Evolutionary conservation across 2,113 vertebrate species (phyloP).

Genomic region (Leptodactylus fuscus): DNA sequence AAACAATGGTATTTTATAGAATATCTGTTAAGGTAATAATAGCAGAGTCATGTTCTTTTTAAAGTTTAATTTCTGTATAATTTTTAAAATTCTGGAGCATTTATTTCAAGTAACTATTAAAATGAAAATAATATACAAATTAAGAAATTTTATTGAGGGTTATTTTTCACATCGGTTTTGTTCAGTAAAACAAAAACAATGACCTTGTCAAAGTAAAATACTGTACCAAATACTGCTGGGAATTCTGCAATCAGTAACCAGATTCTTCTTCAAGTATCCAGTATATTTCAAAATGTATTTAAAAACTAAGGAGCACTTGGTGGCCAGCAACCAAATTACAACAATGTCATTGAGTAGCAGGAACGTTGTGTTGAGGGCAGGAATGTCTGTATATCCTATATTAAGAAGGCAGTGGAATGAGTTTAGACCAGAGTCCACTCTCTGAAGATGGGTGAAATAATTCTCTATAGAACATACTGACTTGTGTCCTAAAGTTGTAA

Average conservation of each 20-base stretch:
- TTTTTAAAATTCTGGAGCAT: constrained; percentile 61
- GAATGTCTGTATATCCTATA: constrained; percentile 65
- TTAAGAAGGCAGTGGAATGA: constrained; percentile 73
- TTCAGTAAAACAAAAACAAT: constrained; percentile 42
- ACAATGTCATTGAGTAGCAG: constrained; percentile 67
- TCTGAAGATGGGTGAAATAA: constrained; percentile 60
- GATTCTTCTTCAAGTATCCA: constrained; percentile 74
- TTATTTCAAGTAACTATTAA: constrained; percentile 53
- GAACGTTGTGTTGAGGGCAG: constrained; percentile 64
- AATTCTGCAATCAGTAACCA: constrained; percentile 66
- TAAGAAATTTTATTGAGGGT: constrained; percentile 6
- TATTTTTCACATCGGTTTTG: constrained; percentile 60
- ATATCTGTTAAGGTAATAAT: constrained; percentile 17
- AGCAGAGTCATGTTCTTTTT: not conserved
- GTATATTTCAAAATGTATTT: constrained; percentile 69
- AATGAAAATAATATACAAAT: constrained; percentile 57
- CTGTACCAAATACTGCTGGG: constrained; percentile 39
- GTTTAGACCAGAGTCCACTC: constrained; percentile 68
- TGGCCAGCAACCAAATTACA: constrained; percentile 71
- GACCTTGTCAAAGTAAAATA: constrained; percentile 45
- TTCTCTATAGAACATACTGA: constrained; percentile 69
- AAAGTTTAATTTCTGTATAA: constrained; percentile 34
- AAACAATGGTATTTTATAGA: constrained; percentile 31
- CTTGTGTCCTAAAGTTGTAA: constrained; percentile 67
- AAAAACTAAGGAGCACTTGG: constrained; percentile 77